Base-by-base conservation (phyloP, 2,888 invertebrate species). In the Eupithecia exiguata region DNA sequence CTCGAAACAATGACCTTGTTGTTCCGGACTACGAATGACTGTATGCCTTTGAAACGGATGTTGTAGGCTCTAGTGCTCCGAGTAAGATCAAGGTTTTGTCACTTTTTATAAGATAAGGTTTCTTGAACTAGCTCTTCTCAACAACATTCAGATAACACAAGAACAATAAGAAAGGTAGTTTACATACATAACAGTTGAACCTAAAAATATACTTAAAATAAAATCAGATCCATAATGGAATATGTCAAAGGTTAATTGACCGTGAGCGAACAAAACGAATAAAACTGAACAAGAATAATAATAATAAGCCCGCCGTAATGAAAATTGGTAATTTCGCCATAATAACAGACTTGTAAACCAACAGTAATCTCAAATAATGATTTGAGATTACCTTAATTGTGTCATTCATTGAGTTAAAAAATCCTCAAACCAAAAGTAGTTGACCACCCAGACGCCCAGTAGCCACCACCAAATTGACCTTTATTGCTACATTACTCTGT, bases 1-100 rank as follows among this genome's bases (percentile, higher is more conserved):
- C 69, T 70, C 53, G 46, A 78, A 85, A 79, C 82, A 86, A 80
- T 86, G 86, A 86, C 89, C 90, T 91, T 91, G 87, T 78, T 80
- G 83, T 84, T 87, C 66, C 78, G 80, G 84, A 87, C 82, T 82
- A 83, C 81, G 25, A 58, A 36, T 69, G 69, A 46, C 49, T 69
- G 66, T 10, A 65, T 65, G 40, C 36, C 14, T 66, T 73, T 53
- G 12, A 68, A 63, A 70, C 69, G 70, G 67, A 70, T 70, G 65
- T 69, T 30, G 62, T 38, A 7, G 25, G 61, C 14, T 58, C n/a
- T 16, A 7, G 21, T 38, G 6, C 9, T 16, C 12, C 18, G 38
- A 71, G 58, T 21, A 18, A 68, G 21, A n/a, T 18, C 36, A 36
- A 58, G 58, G 58, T 25, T 58, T 25, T 58, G 21, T 58, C 58